Evolutionary conservation across 2,113 vertebrate species (phyloP).

Genomic region (Sinocyclocheilus rhinocerous): DNA sequence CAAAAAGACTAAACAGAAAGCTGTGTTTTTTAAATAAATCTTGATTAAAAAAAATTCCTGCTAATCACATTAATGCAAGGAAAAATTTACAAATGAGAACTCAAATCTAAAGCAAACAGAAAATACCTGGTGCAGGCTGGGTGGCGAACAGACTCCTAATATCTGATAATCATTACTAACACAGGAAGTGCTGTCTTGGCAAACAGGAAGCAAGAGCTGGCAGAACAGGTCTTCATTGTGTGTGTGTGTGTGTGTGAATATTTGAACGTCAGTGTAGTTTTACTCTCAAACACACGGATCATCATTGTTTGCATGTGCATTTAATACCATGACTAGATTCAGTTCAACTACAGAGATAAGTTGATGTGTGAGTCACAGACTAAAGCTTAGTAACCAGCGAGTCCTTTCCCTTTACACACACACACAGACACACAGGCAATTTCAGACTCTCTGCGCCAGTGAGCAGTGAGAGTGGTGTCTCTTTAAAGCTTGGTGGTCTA

Average conservation of each 20-base stretch:
- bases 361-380: constrained; percentile 34
- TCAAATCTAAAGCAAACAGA: not conserved
- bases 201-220: constrained; percentile 57
- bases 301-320: constrained; percentile 8
- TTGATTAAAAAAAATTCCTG: not conserved
- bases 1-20: not conserved
- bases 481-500: constrained; percentile 31
- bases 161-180: constrained; percentile 27
- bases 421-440: constrained; percentile 39
- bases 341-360: constrained; percentile 15
- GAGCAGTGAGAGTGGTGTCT: not conserved
- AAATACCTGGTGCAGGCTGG: not conserved
- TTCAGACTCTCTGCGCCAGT: constrained; percentile 32
- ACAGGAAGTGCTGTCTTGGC: constrained; percentile 45
- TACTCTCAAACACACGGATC: not conserved
- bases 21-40: not conserved
- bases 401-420: constrained; percentile 10
- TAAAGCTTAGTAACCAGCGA: constrained; percentile 3
- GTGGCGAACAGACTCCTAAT: not conserved
- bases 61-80: not conserved
- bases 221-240: not conserved
- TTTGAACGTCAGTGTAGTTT: not conserved
- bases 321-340: not conserved
- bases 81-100: not conserved
- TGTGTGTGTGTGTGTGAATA: constrained; percentile 3